Conservation (phyloP, 2,113 vertebrate species). For the Elephantulus edwardii region DNA sequence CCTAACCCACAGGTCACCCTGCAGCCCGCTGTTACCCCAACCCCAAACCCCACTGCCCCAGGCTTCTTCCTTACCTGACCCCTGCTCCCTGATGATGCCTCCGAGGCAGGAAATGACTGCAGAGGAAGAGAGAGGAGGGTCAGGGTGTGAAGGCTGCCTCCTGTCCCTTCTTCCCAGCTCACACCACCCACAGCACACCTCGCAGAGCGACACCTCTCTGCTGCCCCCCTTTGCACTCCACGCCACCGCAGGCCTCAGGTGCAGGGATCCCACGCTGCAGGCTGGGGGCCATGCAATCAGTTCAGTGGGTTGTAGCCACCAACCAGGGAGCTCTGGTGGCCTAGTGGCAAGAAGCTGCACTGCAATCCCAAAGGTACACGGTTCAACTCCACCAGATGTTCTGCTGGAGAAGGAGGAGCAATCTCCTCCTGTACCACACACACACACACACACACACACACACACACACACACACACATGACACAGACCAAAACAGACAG, state of each 20-base stretch:
- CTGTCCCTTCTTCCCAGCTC: background rate
- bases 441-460: too few species aligned
- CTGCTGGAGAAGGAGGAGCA: too few species aligned
- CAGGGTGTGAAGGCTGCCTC: background rate
- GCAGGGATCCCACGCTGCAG: background rate
- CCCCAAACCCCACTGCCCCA: accelerated
- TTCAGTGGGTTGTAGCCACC: background rate
- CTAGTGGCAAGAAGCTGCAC: too few species aligned
- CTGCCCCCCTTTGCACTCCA: background rate
- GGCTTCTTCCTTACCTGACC: slow-evolving; percentile 71
- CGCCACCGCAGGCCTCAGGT: background rate
- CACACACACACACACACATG: too few species aligned
- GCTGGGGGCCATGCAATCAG: background rate
- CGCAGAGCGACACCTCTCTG: background rate
- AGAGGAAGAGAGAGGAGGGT: slow-evolving; percentile 38
- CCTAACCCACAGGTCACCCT: background rate
- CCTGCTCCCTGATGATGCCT: accelerated
- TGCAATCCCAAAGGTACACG: too few species aligned
- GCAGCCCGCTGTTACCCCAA: background rate
- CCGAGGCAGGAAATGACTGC: slow-evolving; percentile 29
- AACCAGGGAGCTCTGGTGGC: too few species aligned
- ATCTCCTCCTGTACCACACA: too few species aligned
- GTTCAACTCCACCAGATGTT: too few species aligned
- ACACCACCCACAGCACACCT: too few species aligned
- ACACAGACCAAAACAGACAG: background rate